phyloP scores from a whole-genome alignment of 2,888 invertebrate species.

The Operophtera brumata region DNA sequence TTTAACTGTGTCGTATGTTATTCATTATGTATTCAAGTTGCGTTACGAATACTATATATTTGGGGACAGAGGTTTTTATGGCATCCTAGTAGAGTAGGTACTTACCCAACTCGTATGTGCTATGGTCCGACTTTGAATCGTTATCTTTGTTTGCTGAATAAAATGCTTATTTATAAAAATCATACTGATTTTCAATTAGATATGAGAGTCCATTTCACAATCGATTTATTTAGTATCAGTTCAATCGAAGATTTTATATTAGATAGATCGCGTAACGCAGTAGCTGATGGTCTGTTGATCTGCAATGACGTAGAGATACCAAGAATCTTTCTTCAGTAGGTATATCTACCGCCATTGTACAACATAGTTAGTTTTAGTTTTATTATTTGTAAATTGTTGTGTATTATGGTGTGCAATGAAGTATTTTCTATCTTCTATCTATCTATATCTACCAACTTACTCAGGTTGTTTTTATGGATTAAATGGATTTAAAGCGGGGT shows the following conservation, averaged over 20 bases:
- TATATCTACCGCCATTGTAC: too few species aligned
- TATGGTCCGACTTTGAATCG: background rate
- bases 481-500: too few species aligned
- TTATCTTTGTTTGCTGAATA: background rate
- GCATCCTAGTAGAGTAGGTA: background rate
- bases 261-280: background rate
- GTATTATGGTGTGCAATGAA: too few species aligned
- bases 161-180: background rate
- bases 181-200: background rate
- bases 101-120: background rate
- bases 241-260: background rate
- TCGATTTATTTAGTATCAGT: background rate
- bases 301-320: background rate
- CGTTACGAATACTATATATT: constrained; percentile 3
- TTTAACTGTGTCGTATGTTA: background rate
- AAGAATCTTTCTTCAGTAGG: background rate
- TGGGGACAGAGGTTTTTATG: background rate
- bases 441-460: too few species aligned
- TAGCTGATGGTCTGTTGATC: background rate
- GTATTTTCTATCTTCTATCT: too few species aligned
- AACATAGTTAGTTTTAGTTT: too few species aligned
- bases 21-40: background rate
- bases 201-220: background rate
- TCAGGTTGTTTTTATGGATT: too few species aligned
- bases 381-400: too few species aligned